These are phyloP conservation scores for Pseudococcus jackbeardsleyi DNA, from an alignment of 2,888 invertebrate genomes.

Conservation along the genomic window DNA sequence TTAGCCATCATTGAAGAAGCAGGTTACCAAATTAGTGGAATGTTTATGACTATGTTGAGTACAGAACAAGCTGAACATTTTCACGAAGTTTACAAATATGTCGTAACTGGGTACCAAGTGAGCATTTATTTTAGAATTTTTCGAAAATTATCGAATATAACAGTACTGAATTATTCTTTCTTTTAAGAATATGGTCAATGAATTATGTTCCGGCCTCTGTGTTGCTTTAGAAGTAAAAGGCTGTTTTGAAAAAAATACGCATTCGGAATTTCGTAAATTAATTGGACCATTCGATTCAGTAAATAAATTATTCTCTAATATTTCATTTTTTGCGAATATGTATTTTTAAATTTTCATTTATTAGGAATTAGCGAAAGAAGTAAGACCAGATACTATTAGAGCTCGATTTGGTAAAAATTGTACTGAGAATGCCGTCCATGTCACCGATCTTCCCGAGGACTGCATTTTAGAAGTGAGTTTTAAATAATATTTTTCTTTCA, in stretches of 20 bases:
- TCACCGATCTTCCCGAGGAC: conserved; percentile 93
- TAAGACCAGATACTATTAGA: conserved; percentile 86
- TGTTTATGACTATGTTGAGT: conserved; percentile 85
- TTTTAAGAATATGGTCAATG: conserved; percentile 82
- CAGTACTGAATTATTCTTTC: not conserved
- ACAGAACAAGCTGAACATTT: conserved; percentile 90
- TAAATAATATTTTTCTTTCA: not conserved
- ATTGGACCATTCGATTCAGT: conserved; percentile 94
- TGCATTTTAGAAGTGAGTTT: conserved; percentile 79
- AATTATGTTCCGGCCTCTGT: conserved; percentile 87
- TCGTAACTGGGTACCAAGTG: conserved; percentile 83
- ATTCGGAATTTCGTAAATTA: conserved; percentile 77
- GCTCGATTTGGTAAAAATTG: conserved; percentile 87
- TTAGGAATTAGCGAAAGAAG: conserved; percentile 86
- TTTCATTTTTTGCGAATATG: not conserved
- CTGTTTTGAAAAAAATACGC: conserved; percentile 71
- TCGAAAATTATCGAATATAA: not conserved
- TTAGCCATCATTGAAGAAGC: conserved; percentile 81
- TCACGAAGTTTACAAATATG: conserved; percentile 92
- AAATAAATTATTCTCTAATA: conserved; percentile 69
- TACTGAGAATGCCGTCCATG: conserved; percentile 90
- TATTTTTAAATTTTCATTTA: conserved; percentile 25
- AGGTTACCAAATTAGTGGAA: conserved; percentile 83
- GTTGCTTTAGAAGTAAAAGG: conserved; percentile 86
- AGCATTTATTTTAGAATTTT: conserved; percentile 66